Conservation (phyloP, 2,888 invertebrate species). For the Dermolepida albohirtum region DNA sequence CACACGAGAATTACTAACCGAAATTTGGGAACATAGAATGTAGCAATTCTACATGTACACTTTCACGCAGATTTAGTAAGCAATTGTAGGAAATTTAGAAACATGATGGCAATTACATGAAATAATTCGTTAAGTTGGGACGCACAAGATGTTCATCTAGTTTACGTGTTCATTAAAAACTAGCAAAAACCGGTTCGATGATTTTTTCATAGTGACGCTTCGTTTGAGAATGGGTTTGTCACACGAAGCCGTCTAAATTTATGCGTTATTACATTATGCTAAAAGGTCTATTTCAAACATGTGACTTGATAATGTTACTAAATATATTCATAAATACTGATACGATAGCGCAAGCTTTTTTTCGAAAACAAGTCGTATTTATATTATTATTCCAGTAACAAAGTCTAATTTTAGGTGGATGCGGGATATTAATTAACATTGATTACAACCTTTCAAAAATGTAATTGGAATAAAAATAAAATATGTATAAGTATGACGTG, state of each 20-base stretch:
- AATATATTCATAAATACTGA: slow-evolving; percentile 21
- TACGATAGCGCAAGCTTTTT: slow-evolving; percentile 4
- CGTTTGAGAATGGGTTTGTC: slow-evolving; percentile 13
- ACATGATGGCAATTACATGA: neutral
- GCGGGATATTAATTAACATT: no score
- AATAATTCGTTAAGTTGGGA: slow-evolving; percentile 18
- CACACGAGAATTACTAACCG: no score
- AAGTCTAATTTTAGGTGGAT: no score
- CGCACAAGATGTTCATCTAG: slow-evolving; percentile 3
- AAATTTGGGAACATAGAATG: no score
- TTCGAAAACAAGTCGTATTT: slow-evolving; percentile 9
- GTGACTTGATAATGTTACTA: slow-evolving; percentile 18
- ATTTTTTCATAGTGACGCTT: slow-evolving; percentile 11
- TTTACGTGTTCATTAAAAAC: slow-evolving; percentile 14
- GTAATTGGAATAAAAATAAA: no score
- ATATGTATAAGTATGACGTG: no score
- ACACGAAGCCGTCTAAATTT: slow-evolving; percentile 21
- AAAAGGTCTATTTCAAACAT: slow-evolving; percentile 14
- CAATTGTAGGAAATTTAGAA: neutral
- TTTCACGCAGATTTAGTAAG: slow-evolving; percentile 4
- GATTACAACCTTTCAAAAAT: no score
- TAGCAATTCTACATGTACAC: no score
- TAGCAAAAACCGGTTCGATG: slow-evolving; percentile 23
- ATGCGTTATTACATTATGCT: slow-evolving; percentile 14
- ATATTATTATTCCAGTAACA: neutral